Evolutionary conservation across 2,113 vertebrate species (phyloP).

Genomic region (Epinephelus lanceolatus): DNA sequence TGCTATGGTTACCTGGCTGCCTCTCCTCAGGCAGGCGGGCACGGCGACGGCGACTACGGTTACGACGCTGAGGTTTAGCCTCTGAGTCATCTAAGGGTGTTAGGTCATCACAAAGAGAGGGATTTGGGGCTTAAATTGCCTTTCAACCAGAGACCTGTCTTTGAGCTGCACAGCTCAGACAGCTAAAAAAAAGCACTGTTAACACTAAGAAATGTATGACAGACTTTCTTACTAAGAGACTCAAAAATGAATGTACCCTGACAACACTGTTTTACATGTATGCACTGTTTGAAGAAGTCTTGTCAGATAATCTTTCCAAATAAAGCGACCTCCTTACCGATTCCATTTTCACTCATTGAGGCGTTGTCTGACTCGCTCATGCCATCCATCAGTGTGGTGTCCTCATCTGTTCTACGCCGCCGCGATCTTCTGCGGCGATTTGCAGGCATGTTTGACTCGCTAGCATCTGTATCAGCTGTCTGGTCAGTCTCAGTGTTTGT

Average conservation of each 20-base stretch:
- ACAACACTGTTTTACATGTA: background rate
- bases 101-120: conserved; percentile 82
- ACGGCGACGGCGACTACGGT: conserved; percentile 97
- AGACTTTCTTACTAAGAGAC: background rate
- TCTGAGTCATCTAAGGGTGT: conserved; percentile 91
- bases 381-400: conserved; percentile 94
- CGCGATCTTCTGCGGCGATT: conserved; percentile 95
- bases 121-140: conserved; percentile 78
- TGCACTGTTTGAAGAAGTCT: background rate
- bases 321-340: conserved; percentile 85
- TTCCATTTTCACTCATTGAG: conserved; percentile 97
- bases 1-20: conserved; percentile 95
- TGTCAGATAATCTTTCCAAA: background rate
- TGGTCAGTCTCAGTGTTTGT: conserved; percentile 96
- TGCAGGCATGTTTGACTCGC: conserved; percentile 92
- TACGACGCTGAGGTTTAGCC: conserved; percentile 96
- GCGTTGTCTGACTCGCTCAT: conserved; percentile 97
- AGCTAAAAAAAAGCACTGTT: conserved; percentile 3
- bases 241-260: background rate
- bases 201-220: background rate
- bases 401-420: conserved; percentile 95
- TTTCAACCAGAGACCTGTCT: conserved; percentile 3
- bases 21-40: conserved; percentile 96
- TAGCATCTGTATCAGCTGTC: conserved; percentile 96
- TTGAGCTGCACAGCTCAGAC: conserved; percentile 11